Base-by-base conservation (phyloP, 2,888 invertebrate genomes). In the Drosophila paramelanica region DNA sequence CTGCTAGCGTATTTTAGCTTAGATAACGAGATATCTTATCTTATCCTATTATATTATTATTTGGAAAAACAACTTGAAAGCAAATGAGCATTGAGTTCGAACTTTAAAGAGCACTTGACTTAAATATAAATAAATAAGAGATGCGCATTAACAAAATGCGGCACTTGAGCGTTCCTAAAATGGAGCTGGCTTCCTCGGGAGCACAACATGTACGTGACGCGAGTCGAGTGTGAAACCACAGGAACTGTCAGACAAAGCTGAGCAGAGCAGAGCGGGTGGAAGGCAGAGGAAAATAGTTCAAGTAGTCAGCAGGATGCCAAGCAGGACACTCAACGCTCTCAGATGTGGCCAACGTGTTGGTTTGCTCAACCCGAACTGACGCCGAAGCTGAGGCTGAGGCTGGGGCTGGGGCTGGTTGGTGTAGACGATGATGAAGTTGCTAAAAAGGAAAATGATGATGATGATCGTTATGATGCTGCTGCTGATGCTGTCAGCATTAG, bases 191-290 rank as follows among this genome's bases (percentile, higher is more conserved):
- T 47, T 36, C 38, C 53, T 45, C 43, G 20, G 53, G 31, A 72
- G 56, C 62, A 70, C 53, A 73, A 68, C 65, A 70, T 68, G 69
- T 70, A 83, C 83, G 83, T 85, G 77, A 77, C 75, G 56, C 51
- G 75, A 75, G 57, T 79, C 50, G 58, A 82, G 77, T 79, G 81
- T 65, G 64, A 84, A 83, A 60, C 77, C 75, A 49, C 72, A 69
- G 69, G 60, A 73, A 41, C 51, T 56, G 56, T 33, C 56, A 41
- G 45, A 25, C n/a, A 50, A 27, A 23, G 8, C 10, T 14, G 3
- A 20, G 17, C 25, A 20, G n/a, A 14, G 27, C 14, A 14, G 3
- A 27, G 17, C 13, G 25, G 10, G 8, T n/a, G 46, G 5, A 5
- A 27, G 10, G 17, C 10, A 11, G 42, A 10, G 36, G 27, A 14